Conservation (phyloP, 2,113 vertebrate species). For the Baryphthengus martii region DNA sequence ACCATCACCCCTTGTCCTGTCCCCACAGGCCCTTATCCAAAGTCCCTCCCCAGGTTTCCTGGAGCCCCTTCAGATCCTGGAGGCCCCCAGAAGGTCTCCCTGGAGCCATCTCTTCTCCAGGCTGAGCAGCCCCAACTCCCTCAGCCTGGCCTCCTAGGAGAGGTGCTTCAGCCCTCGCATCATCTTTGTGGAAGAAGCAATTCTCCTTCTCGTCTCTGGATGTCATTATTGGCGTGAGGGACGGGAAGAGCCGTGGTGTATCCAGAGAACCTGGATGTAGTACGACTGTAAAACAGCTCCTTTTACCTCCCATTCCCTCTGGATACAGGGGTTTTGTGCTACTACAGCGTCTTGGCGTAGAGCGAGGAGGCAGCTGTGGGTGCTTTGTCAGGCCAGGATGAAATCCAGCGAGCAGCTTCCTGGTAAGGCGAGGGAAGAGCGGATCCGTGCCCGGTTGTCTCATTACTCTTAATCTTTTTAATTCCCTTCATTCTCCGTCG, state of each 20-base stretch:
- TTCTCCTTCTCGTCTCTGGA: neutral
- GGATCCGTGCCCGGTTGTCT: neutral
- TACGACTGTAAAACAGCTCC: neutral
- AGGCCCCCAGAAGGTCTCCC: too few species aligned
- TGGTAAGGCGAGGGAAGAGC: neutral
- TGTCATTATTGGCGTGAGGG: neutral
- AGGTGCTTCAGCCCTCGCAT: too few species aligned
- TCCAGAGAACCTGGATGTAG: neutral
- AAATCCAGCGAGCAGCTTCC: neutral
- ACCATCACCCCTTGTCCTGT: too few species aligned
- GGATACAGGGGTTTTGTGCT: rapidly evolving
- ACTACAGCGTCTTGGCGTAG: rapidly evolving
- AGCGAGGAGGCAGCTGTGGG: neutral
- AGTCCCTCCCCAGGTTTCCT: too few species aligned
- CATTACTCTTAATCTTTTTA: neutral
- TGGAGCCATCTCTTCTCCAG: too few species aligned
- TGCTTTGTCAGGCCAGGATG: neutral
- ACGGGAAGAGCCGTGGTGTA: neutral
- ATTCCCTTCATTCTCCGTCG: neutral
- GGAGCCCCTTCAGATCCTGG: too few species aligned
- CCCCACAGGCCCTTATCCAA: too few species aligned
- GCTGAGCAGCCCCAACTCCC: too few species aligned
- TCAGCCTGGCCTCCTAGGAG: too few species aligned
- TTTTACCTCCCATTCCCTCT: neutral
- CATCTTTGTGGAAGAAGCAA: too few species aligned